Evolutionary conservation across 2,888 invertebrate genomes (phyloP), one percentile per base, ranked within the genome.

Genomic region (Limnephilus lunatus): DNA sequence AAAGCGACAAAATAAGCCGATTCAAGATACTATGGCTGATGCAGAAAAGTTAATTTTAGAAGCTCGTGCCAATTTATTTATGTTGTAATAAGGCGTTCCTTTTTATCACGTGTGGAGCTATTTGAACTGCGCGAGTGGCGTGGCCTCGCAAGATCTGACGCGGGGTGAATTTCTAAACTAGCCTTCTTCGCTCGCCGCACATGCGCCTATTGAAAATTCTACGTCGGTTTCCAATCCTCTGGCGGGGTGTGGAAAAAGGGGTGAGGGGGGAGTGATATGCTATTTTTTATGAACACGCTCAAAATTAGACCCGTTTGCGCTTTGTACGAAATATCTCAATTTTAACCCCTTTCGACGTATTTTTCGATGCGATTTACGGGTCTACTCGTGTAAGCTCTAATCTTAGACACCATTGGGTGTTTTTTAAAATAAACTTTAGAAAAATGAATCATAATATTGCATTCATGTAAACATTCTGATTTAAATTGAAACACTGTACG

Each of bases 221-320:
- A n/a, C 68, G 68, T 68, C 25, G 68, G 68, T 68, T 68, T 25
- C 68, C 68, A 9, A 68, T 68, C 68, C 68, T 68, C 25, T 25
- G 7, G 68, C 25, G 25, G 25, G 68, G 25, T n/a, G 19, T 7
- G 2, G n/a, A 0, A 9, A n/a, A 9, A 9, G 7, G 68, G 68
- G 1, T 5, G 19, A 25, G 68, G 68, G 7, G 68, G 68, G 68
- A 25, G n/a, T 68, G 68, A 68, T 68, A 68, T 68, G 68, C 68
- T n/a, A 9, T 83, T 83, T 83, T 83, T 83, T 83, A 83, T 83
- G 83, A 83, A 83, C 83, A 83, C 35, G 35, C 19, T 39, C 32
- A 25, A 83, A 32, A 31, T 32, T 31, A 83, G 25, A 39, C 83
- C 32, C 83, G 25, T 39, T 35, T 35, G 15, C 35, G 19, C 25